Evolutionary conservation across 2,888 invertebrate species (phyloP), one percentile per base, ranked within the genome.

Genomic region (Aspidapion aeneum): DNA sequence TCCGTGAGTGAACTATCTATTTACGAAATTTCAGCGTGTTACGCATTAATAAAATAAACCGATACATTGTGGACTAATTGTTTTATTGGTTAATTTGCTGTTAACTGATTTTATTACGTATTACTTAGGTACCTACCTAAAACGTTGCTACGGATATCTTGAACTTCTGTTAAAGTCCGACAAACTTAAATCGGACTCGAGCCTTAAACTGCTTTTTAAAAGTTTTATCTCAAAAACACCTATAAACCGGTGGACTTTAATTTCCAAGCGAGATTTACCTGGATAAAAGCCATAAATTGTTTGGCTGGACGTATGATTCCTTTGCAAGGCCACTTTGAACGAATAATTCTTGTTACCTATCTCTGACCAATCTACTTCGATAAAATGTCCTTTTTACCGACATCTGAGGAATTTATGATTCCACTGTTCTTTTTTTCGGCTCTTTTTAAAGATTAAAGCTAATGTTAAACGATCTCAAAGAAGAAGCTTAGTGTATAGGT

Each of bases 271-370:
- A 52, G 52, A 52, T 52, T 52, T 19, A 52, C 52, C 52, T 52
- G 52, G 52, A 52, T 52, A 52, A 52, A 52, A n/a, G 52, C 52
- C 3, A 52, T 52, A 52, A 52, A 52, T 52, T 52, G 18, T 52
- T 52, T n/a, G 7, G 52, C 7, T 19, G 52, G 52, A 52, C 52
- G 52, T 52, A 52, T 52, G 52, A 52, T 52, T 52, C 52, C 52
- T 52, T 3, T 9, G 17, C 52, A 52, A 52, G 52, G 52, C 52
- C 52, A 52, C 52, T 52, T 52, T 19, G 52, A 19, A 52, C 52
- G 52, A 5, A 52, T 52, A 52, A 52, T 52, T 52, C 52, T 52
- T 35, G 18, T 52, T 52, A 52, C 52, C 18, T 52, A 52, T 52
- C n/a, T n/a, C 52, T 17, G 52, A 17, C 52, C 52, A 52, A 52